Base-by-base conservation (phyloP, 2,888 invertebrate genomes). In the Parnassius mnemosyne region DNA sequence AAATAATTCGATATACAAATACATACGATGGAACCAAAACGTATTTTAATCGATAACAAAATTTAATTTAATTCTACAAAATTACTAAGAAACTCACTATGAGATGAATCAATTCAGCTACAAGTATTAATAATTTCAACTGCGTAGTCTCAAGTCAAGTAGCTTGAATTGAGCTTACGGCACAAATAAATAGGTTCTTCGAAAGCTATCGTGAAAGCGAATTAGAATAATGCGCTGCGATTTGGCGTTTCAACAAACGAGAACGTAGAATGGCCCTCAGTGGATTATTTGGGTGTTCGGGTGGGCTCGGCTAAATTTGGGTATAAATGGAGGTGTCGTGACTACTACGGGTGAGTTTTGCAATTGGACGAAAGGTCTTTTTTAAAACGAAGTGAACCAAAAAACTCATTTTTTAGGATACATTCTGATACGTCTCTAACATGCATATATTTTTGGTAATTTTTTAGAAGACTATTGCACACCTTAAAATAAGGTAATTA, bases 201-300 rank as follows among this genome's bases (percentile, higher is more conserved):
- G 80, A 85, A 87, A 90, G 89, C 89, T 85, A 89, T 88, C 84
- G 82, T 77, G 83, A 82, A 85, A 83, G 83, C 84, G 84, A 89
- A 90, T 90, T 91, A 90, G 89, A 90, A 91, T 91, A 90, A 91
- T 90, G 89, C 83, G 78, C 83, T 83, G 79, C 87, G 88, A 91
- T 91, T 91, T 89, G 84, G 87, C 84, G 79, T 89, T 89, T 86
- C 88, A 84, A 88, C 90, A 87, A 89, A 87, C 87, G 86, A 87
- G 86, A 80, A 78, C 79, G 78, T 79, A 76, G 81, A 89, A 87
- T 83, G 78, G 84, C 84, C 84, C 88, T 88, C 88, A 71, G 87
- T 85, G 90, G 89, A 88, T 88, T 89, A 88, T 86, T 87, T 80
- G 82, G 80, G 78, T 74, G 78, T 82, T 79, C 77, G 81, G 80